Evolutionary conservation across 2,113 vertebrate species (phyloP), one percentile per base, ranked within the genome.

Genomic region (Arvicanthis niloticus): DNA sequence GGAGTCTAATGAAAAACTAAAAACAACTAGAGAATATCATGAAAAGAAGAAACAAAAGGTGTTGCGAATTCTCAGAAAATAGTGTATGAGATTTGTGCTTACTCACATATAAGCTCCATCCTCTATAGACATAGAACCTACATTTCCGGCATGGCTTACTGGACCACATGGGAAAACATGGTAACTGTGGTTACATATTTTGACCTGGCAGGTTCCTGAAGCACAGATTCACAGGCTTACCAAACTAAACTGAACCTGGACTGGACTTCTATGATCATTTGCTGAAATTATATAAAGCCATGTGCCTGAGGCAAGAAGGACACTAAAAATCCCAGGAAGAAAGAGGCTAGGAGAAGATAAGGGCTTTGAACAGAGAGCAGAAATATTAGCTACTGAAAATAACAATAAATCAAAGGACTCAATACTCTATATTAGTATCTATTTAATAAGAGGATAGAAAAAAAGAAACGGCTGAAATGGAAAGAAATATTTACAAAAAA

Each of bases 401-500:
- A 81, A 45, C 22, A 86, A 86, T 85, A 95, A 88, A 67, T 88
- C 95, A 80, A 94, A 60, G 19, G 86, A 94, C 48, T 94, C 11
- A 93, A 81, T 45, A 86, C 10, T 60, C 3, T 53, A 12, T 86
- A 87, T 94, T 81, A 95, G 60, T n/a, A 92, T 82, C 51, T 68
- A 89, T 65, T 86, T 92, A 86, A 72, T 77, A 91, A 82, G 70
- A 95, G n/a, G 29, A 16, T 15, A 88, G 68, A n/a, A 65, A 92
- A 92, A 94, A 89, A 65, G 22, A 88, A 94, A 92, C 89, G n/a
- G 77, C 15, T 91, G 48, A 96, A 86, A 73, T 65, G 53, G 70
- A 86, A 15, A 93, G 51, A 75, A 84, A 29, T 42, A 42, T 26
- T 42, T 60, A 42, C 7, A 51, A 94, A 96, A 62, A 68, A 26